phyloP scores from a whole-genome alignment of 2,888 invertebrate genomes.

The Onchidella celtica region DNA sequence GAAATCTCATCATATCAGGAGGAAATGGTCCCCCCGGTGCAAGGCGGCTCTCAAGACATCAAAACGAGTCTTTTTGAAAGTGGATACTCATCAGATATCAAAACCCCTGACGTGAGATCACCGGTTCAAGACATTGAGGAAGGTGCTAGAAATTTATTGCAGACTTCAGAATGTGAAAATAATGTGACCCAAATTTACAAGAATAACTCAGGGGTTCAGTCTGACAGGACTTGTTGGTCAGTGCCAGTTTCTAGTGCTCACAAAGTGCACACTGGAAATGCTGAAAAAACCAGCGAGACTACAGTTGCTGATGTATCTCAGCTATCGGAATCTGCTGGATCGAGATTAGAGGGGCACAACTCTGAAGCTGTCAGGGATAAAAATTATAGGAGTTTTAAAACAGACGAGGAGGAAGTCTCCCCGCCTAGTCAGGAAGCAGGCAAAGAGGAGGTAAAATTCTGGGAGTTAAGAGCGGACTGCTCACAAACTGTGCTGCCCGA shows the following conservation, averaged over 20 bases:
- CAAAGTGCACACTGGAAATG: neutral
- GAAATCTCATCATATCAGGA: neutral
- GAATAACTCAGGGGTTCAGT: neutral
- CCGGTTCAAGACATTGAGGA: conserved; percentile 35
- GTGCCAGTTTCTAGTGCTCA: neutral
- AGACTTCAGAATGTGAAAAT: neutral
- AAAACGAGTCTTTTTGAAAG: conserved; percentile 41
- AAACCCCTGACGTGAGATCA: conserved; percentile 40
- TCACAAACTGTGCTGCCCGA: neutral
- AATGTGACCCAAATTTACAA: neutral
- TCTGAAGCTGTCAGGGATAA: neutral
- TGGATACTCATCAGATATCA: conserved; percentile 43
- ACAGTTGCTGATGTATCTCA: neutral
- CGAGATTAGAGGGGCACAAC: neutral
- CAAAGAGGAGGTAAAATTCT: neutral
- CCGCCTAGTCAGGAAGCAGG: neutral
- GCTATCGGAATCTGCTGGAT: neutral
- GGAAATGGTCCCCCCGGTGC: neutral
- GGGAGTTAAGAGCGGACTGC: neutral
- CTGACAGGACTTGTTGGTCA: neutral
- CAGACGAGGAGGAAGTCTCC: neutral
- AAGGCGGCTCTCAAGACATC: conserved; percentile 6
- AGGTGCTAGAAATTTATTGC: neutral
- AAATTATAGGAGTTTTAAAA: neutral
- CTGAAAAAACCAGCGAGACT: neutral